Evolutionary conservation across 2,797 vertebrate species (phyloP), one percentile per base, ranked within the genome.

Genomic region (Esox masquinongy): DNA sequence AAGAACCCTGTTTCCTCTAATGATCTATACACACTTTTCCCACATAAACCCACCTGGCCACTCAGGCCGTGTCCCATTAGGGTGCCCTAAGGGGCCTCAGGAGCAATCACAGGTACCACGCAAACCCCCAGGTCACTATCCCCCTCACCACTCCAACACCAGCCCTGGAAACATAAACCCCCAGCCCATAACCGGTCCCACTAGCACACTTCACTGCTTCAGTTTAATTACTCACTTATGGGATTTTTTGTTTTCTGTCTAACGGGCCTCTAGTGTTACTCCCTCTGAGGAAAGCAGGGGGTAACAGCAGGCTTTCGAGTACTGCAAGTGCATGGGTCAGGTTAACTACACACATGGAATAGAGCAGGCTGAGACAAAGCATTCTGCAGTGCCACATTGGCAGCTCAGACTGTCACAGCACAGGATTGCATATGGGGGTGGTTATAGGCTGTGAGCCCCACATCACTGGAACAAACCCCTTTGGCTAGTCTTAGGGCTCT

Each of bases 151-250:
- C 70, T 67, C 64, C 67, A 29, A 14, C 79, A 78, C 74, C 72
- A 67, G 11, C 14, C 51, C 17, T 22, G 63, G 67, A 34, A 49
- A 15, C 24, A 7, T 19, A 29, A 43, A 31, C 53, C 56, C 68
- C 6, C 47, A 26, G 19, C 29, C 50, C 76, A 81, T 82, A 79
- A 78, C 78, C 84, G 83, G 78, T 75, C 80, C 76, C 85, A 82
- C 79, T 72, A n/a, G 70, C 83, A 77, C 83, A 81, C 75, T 67
- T 75, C 72, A 83, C 86, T 77, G 56, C 87, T 78, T 79, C 78
- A 80, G 74, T 74, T 86, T 90, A 92, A 92, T 91, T 87, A 92
- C 88, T 91, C 83, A 85, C 87, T 91, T 90, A 90, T 87, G 85
- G 84, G 84, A 83, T 85, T 26, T 50, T 36, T 31, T 26, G 36